Evolutionary conservation across 2,113 vertebrate species (phyloP).

Genomic region (Lophura nycthemera): DNA sequence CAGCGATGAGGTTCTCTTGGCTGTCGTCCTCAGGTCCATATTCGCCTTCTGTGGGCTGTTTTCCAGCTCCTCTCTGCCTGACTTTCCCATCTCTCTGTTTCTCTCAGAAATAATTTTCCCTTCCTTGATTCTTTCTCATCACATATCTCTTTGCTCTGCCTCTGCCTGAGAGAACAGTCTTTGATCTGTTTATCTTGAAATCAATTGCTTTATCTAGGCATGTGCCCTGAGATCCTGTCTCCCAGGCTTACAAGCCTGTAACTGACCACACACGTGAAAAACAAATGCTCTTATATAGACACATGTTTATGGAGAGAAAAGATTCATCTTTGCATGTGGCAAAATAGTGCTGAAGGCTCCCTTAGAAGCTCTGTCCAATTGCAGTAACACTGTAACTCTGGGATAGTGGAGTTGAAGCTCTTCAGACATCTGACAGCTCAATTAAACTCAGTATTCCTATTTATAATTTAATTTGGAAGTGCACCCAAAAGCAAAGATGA

Average conservation of each 20-base stretch:
- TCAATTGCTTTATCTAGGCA: not conserved
- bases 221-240: not conserved
- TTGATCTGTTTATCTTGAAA: not conserved
- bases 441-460: not conserved
- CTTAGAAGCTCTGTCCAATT: not conserved
- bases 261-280: not conserved
- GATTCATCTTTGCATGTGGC: constrained; percentile 5
- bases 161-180: not conserved
- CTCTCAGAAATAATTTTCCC: not conserved
- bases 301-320: not conserved
- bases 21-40: not conserved
- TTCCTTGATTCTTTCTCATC: not conserved
- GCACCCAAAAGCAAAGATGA: constrained; percentile 1
- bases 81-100: not conserved
- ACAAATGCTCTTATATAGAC: not conserved
- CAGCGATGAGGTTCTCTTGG: not conserved
- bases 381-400: not conserved
- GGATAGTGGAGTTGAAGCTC: not conserved
- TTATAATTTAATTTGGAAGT: constrained; percentile 14
- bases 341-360: not conserved
- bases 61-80: not conserved
- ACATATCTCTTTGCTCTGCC: not conserved
- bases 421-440: not conserved
- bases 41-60: not conserved
- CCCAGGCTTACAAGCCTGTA: not conserved